These are phyloP conservation scores for Centropus unirufus DNA, from an alignment of 2,113 vertebrate species.

Conservation along the genomic window DNA sequence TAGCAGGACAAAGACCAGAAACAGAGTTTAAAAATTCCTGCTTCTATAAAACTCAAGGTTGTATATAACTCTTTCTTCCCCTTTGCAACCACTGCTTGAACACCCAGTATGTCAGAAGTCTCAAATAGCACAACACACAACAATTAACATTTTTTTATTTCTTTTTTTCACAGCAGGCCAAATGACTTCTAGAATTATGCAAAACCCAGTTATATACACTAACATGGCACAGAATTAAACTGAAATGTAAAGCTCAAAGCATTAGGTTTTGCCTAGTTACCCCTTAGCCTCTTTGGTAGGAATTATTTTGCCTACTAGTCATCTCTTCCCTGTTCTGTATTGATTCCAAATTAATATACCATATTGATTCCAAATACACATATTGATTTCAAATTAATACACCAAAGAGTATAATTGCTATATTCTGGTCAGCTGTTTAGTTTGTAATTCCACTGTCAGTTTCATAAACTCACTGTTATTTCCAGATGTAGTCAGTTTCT, in stretches of 20 bases:
- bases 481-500: background rate
- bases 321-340: background rate
- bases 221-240: background rate
- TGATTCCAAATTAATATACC: background rate
- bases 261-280: background rate
- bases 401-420: background rate
- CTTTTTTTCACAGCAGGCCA: background rate
- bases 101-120: background rate
- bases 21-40: background rate
- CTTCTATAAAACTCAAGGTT: background rate
- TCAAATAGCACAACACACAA: background rate
- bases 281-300: background rate
- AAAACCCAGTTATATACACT: background rate
- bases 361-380: background rate
- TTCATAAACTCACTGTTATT: slow-evolving; percentile 17
- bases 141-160: background rate
- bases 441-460: background rate
- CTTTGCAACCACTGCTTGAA: background rate
- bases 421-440: background rate
- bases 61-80: background rate
- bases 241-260: background rate
- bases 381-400: background rate
- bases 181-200: background rate
- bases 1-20: background rate
- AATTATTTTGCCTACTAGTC: background rate